These are phyloP conservation scores for Diplodus sargus DNA, from an alignment of 2,797 vertebrate genomes.

Conservation along the genomic window DNA sequence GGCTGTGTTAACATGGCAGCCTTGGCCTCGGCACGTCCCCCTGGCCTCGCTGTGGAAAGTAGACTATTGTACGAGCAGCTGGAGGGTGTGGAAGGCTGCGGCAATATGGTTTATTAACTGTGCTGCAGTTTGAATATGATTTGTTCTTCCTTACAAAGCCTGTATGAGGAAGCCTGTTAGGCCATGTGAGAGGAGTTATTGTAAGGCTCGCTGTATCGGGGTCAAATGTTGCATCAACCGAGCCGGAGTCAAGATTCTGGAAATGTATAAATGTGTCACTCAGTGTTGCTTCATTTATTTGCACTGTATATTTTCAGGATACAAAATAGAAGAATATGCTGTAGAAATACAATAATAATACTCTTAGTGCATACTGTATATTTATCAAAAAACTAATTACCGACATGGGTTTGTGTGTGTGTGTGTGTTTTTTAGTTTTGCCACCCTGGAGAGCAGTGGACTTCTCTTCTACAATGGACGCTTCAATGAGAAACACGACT, in stretches of 20 bases:
- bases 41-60: constrained; percentile 30
- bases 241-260: neutral
- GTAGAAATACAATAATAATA: neutral
- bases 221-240: neutral
- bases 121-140: constrained; percentile 8
- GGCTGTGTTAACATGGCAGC: constrained; percentile 40
- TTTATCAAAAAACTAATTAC: neutral
- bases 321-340: neutral
- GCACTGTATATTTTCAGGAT: neutral
- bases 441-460: constrained; percentile 90
- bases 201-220: too few species aligned
- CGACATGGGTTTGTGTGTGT: constrained; percentile 32
- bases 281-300: neutral
- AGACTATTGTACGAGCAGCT: constrained; percentile 26
- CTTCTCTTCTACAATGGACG: constrained; percentile 98
- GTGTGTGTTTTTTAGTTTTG: constrained; percentile 86
- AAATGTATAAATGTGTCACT: neutral
- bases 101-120: constrained; percentile 18
- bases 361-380: neutral
- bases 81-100: constrained; percentile 6
- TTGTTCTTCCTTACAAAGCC: neutral
- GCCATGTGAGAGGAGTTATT: neutral
- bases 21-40: constrained; percentile 24
- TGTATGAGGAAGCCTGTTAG: neutral
- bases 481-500: constrained; percentile 97